Conservation (phyloP, 2,113 vertebrate species). For the Sylvicapra grimmia region DNA sequence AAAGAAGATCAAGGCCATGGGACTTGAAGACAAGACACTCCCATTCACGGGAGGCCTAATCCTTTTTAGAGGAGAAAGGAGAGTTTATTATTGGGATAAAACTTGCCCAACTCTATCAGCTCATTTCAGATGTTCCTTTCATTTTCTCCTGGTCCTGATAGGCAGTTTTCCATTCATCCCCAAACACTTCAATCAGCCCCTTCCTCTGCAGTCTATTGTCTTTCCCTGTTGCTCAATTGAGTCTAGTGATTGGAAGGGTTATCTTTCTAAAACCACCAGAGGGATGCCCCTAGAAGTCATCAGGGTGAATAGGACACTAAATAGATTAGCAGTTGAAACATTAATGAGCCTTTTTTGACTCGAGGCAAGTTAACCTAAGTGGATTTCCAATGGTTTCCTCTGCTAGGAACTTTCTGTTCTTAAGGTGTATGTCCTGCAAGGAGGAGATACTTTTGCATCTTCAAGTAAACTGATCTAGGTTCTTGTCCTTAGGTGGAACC, state of each 20-base stretch:
- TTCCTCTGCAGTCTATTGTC: not conserved
- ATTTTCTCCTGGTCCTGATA: not conserved
- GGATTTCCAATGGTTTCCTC: not conserved
- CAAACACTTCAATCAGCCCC: not conserved
- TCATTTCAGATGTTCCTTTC: not conserved
- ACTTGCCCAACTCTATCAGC: not conserved
- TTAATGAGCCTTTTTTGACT: conserved; percentile 6
- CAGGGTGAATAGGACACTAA: conserved; percentile 28
- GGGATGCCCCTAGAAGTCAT: not conserved
- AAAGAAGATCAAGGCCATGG: not conserved
- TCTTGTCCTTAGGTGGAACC: conserved; percentile 2
- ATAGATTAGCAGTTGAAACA: not conserved
- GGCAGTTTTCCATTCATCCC: not conserved
- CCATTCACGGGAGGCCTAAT: not conserved
- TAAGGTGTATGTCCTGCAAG: not conserved
- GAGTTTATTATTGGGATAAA: not conserved
- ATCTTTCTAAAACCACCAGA: conserved; percentile 1
- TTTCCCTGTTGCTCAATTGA: not conserved
- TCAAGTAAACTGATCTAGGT: not conserved
- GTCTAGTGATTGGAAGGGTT: not conserved
- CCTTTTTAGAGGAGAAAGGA: not conserved
- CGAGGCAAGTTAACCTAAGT: conserved; percentile 17
- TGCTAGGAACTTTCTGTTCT: conserved; percentile 21
- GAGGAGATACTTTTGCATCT: not conserved
- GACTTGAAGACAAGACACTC: not conserved